phyloP scores from a whole-genome alignment of 35 echinoderm and acorn worm species.

The Heliocidaris erythrogramma region DNA sequence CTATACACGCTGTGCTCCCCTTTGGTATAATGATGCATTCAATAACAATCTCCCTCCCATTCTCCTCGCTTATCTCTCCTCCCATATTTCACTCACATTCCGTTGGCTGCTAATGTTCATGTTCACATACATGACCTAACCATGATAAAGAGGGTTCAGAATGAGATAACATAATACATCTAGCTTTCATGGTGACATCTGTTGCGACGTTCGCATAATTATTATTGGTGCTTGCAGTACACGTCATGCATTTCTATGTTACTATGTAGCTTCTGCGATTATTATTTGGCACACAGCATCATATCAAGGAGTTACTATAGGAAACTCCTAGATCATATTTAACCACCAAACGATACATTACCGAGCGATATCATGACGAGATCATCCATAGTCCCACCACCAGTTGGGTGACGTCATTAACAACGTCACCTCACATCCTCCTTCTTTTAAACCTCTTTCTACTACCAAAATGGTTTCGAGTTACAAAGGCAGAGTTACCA shows the following conservation, averaged over 20 bases:
- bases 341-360: too few relatives aligned
- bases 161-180: neutral
- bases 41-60: neutral
- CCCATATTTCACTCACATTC: neutral
- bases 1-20: neutral
- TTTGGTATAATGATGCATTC: neutral
- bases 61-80: neutral
- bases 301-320: too few relatives aligned
- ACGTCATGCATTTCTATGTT: too few relatives aligned
- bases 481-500: neutral
- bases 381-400: too few relatives aligned
- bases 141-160: neutral
- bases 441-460: too few relatives aligned
- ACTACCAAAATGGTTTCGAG: neutral
- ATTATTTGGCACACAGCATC: too few relatives aligned
- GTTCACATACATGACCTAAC: neutral
- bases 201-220: neutral
- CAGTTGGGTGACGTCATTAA: neutral
- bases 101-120: neutral
- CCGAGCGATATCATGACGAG: too few relatives aligned
- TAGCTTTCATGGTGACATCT: neutral
- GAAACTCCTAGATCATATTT: too few relatives aligned
- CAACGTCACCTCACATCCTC: neutral
- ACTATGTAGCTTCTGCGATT: neutral
- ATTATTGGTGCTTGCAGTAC: neutral